Conservation (phyloP, 2,888 invertebrate species). For the Diploptera punctata region DNA sequence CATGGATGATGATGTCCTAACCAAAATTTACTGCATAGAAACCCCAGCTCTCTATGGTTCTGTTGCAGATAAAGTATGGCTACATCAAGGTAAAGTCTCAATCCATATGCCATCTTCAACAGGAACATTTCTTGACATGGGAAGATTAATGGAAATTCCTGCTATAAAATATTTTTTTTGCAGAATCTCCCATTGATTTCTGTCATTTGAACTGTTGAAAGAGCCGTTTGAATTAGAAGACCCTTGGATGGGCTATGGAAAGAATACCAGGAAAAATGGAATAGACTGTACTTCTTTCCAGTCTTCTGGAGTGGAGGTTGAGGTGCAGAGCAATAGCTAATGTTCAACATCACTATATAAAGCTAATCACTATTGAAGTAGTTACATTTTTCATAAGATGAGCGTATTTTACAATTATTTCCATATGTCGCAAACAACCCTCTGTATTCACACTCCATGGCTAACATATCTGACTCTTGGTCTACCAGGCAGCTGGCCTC, state of each 20-base stretch:
- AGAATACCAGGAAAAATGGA: neutral
- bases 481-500: no score
- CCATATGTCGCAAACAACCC: no score
- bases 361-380: no score
- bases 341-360: neutral
- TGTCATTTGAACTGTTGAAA: neutral
- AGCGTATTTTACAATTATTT: no score
- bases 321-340: neutral
- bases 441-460: no score
- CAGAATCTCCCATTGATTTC: neutral
- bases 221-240: neutral
- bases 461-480: no score
- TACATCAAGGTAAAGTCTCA: neutral
- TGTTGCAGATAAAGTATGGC: neutral
- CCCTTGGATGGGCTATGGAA: neutral
- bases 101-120: neutral
- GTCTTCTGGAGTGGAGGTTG: neutral
- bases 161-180: neutral
- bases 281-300: neutral
- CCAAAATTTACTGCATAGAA: no score
- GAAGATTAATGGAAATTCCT: neutral
- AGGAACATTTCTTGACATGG: neutral
- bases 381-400: no score
- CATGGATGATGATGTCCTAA: no score
- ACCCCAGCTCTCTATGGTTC: neutral